phyloP scores from a whole-genome alignment of 2,888 invertebrate genomes.

The Nudaria mundana region DNA sequence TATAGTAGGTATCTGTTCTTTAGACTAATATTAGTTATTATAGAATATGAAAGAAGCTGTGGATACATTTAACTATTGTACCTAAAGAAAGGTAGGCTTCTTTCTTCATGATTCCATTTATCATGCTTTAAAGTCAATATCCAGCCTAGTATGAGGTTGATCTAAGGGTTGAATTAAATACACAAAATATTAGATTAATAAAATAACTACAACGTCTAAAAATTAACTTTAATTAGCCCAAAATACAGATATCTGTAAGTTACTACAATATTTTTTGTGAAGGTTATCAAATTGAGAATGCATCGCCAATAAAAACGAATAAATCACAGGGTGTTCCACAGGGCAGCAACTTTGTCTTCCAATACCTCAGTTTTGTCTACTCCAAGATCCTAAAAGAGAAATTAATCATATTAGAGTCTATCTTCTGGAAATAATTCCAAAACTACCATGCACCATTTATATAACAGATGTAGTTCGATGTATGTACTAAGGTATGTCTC shows the following conservation, averaged over 20 bases:
- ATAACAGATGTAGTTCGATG: neutral
- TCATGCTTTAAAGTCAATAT: too few species aligned
- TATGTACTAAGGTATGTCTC: neutral
- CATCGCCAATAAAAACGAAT: constrained; percentile 19
- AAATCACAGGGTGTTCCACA: constrained; percentile 25
- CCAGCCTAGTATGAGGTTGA: too few species aligned
- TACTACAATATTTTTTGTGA: constrained; percentile 31
- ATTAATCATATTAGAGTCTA: constrained; percentile 9
- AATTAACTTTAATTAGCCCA: constrained; percentile 30
- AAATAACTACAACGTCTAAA: constrained; percentile 17
- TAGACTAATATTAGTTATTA: neutral
- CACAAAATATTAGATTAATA: too few species aligned
- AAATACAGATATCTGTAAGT: constrained; percentile 21
- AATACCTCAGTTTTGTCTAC: constrained; percentile 31
- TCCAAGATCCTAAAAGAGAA: constrained; percentile 34
- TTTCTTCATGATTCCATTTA: too few species aligned
- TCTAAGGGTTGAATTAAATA: too few species aligned
- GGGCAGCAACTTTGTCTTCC: constrained; percentile 12
- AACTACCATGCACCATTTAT: neutral
- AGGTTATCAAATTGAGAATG: constrained; percentile 29
- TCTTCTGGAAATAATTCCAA: neutral
- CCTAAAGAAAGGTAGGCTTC: too few species aligned
- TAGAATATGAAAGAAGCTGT: too few species aligned
- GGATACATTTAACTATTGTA: too few species aligned
- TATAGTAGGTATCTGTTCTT: neutral